Percentiles rank a stretch among this genome's conserved stretches.
phyloP scores from a whole-genome alignment of 2,888 invertebrate species.

The Thymelicus acteon region DNA sequence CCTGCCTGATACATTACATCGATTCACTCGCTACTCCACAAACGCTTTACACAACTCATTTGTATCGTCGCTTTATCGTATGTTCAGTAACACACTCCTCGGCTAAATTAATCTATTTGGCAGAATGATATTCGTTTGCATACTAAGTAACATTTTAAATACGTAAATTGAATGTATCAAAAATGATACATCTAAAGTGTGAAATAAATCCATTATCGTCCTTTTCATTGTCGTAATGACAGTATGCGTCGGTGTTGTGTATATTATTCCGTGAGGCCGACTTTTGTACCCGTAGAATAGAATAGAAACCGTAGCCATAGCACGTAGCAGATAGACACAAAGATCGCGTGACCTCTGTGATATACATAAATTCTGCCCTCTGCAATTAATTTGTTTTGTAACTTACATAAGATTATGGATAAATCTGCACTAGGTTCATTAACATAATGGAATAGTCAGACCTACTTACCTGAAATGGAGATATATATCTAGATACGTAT shows the following conservation, averaged over 20 bases:
- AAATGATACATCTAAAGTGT: no score
- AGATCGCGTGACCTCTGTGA: conserved; percentile 15
- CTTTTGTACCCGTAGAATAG: no score
- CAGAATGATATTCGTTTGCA: neutral
- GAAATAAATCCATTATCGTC: no score
- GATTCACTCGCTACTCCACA: conserved; percentile 53
- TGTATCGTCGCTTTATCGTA: conserved; percentile 26
- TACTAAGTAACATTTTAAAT: neutral
- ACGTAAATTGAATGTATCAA: no score
- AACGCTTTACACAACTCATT: conserved; percentile 42
- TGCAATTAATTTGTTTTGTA: conserved; percentile 10
- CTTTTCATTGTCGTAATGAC: no score
- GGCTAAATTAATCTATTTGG: neutral
- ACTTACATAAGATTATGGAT: neutral
- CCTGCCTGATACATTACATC: conserved; percentile 56
- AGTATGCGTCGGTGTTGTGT: no score
- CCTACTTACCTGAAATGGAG: neutral
- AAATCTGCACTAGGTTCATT: neutral
- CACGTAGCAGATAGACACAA: conserved; percentile 19
- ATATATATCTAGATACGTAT: no score
- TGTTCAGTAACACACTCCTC: conserved; percentile 19
- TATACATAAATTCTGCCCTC: neutral
- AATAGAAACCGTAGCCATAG: conserved; percentile 13
- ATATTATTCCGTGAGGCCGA: no score
- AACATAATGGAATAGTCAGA: conserved; percentile 4